phyloP scores from a whole-genome alignment of 2,113 vertebrate species.

The Vulpes vulpes region DNA sequence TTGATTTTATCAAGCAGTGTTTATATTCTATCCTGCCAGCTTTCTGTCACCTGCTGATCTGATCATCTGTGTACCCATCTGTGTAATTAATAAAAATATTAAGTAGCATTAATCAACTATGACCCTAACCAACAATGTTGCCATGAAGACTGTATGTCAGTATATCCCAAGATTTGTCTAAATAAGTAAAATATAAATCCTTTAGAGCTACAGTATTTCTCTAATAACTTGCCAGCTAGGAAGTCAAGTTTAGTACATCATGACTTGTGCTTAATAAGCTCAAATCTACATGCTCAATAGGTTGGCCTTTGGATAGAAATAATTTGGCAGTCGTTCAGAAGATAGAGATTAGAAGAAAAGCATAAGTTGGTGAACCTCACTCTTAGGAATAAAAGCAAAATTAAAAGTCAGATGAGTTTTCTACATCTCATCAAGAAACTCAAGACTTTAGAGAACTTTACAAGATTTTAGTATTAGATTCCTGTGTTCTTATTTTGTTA shows the following conservation, averaged over 20 bases:
- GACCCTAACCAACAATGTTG: background rate
- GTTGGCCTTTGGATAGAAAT: background rate
- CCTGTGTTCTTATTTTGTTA: background rate
- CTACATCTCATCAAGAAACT: background rate
- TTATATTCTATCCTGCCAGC: background rate
- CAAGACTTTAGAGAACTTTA: background rate
- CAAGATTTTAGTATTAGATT: background rate
- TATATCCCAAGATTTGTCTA: background rate
- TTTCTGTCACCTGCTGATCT: background rate
- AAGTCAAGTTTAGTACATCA: background rate
- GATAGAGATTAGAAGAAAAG: background rate
- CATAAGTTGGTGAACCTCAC: background rate
- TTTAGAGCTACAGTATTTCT: background rate
- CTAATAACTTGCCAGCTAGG: background rate
- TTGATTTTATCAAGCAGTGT: background rate
- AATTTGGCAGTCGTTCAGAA: background rate
- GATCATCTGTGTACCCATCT: background rate
- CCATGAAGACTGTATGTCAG: background rate
- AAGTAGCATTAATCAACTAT: background rate
- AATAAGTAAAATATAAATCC: background rate
- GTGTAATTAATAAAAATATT: constrained; percentile 7
- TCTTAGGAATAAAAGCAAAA: background rate
- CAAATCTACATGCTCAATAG: background rate
- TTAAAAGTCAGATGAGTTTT: background rate
- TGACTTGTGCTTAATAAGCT: background rate